Conservation (phyloP, 2,797 vertebrate species). For the Coranthus polyacanthus region DNA sequence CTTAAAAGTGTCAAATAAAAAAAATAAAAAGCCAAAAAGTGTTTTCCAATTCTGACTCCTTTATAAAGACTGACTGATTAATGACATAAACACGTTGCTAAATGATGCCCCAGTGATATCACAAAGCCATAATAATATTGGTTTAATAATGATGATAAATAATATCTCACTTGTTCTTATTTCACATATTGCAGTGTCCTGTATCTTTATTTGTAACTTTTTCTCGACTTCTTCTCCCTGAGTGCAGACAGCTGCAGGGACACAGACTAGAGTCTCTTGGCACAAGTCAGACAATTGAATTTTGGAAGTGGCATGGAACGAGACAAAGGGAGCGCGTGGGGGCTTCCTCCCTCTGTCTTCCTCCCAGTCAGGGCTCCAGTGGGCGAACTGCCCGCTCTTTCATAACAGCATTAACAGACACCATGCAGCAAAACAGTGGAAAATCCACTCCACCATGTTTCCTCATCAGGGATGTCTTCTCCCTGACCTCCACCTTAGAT, state of each 20-base stretch:
- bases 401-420: slow-evolving; percentile 78
- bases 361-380: slow-evolving; percentile 52
- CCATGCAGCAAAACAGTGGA: slow-evolving; percentile 68
- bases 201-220: slow-evolving; percentile 31
- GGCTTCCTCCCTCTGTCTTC: slow-evolving; percentile 56
- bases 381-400: slow-evolving; percentile 64
- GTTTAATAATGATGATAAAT: neutral
- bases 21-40: slow-evolving; percentile 6
- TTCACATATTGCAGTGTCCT: slow-evolving; percentile 30
- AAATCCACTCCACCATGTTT: slow-evolving; percentile 80
- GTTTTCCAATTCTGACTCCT: no score
- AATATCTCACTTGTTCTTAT: slow-evolving; percentile 35
- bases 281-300: slow-evolving; percentile 68
- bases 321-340: slow-evolving; percentile 69
- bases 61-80: no score
- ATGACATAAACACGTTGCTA: neutral
- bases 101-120: slow-evolving; percentile 40
- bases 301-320: slow-evolving; percentile 76
- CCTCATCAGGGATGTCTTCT: slow-evolving; percentile 77
- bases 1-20: slow-evolving; percentile 16
- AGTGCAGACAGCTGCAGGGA: slow-evolving; percentile 59
- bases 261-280: slow-evolving; percentile 68
- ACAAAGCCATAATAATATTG: slow-evolving; percentile 26
- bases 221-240: slow-evolving; percentile 30
- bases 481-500: slow-evolving; percentile 75